These are phyloP conservation scores for Lynx canadensis DNA, from an alignment of 2,113 vertebrate species.

Conservation along the genomic window DNA sequence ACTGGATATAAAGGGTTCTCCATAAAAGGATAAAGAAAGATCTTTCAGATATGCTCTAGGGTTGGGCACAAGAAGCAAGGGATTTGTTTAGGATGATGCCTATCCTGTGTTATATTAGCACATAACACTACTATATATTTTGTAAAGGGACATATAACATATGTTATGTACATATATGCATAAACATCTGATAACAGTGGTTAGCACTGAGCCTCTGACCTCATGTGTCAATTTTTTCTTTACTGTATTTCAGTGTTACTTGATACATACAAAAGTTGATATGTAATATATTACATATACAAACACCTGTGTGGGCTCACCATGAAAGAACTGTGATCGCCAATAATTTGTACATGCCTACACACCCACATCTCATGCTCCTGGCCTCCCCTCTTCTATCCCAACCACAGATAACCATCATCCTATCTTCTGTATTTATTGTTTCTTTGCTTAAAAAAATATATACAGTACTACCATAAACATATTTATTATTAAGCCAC, in stretches of 20 bases:
- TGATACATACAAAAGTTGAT: not conserved
- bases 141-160: not conserved
- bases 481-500: not conserved
- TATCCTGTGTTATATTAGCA: not conserved
- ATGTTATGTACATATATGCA: rapidly evolving
- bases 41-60: not conserved
- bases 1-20: not conserved
- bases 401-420: not conserved
- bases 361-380: not conserved
- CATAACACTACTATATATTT: not conserved
- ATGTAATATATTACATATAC: not conserved
- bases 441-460: not conserved
- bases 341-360: not conserved
- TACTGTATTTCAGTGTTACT: constrained; percentile 1
- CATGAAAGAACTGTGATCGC: not conserved
- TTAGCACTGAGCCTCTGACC: not conserved
- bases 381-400: not conserved
- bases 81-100: not conserved
- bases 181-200: not conserved
- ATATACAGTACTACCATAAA: not conserved
- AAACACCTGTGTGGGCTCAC: not conserved
- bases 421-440: not conserved
- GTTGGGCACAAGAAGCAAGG: not conserved
- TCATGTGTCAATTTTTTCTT: not conserved
- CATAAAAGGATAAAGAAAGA: not conserved